These are phyloP conservation scores for Danionella dracula DNA, from an alignment of 2,797 vertebrate genomes.

Conservation along the genomic window DNA sequence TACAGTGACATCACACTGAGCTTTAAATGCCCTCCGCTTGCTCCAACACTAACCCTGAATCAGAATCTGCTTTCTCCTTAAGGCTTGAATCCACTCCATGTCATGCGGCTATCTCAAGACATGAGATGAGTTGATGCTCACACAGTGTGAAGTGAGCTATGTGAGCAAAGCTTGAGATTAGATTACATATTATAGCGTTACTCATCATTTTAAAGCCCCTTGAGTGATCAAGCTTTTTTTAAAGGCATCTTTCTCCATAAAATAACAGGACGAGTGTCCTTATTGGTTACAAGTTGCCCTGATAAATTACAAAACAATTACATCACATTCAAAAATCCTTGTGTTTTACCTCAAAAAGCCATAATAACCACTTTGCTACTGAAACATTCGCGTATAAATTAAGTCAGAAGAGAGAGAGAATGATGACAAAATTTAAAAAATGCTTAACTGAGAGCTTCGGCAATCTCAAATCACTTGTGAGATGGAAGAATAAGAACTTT, in stretches of 20 bases:
- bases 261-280: no score
- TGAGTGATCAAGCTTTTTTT: not conserved
- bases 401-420: no score
- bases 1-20: slow-evolving; percentile 1
- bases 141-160: slow-evolving; percentile 18
- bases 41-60: slow-evolving; percentile 19
- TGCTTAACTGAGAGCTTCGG: no score
- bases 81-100: slow-evolving; percentile 21
- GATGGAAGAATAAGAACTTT: not conserved
- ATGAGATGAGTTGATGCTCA: slow-evolving; percentile 13
- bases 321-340: no score
- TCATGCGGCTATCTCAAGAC: slow-evolving; percentile 18
- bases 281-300: no score
- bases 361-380: no score
- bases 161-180: slow-evolving; percentile 4
- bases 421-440: no score
- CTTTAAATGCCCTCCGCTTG: slow-evolving; percentile 1
- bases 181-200: slow-evolving; percentile 14
- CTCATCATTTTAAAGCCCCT: slow-evolving; percentile 14
- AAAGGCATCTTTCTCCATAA: no score
- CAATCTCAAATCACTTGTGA: not conserved
- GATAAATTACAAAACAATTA: no score
- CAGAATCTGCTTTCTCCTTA: slow-evolving; percentile 11
- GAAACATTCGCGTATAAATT: no score
- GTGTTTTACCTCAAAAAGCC: no score